Evolutionary conservation across 1,140 invertebrate species (phyloP).

Genomic region (Ladona fulva): DNA sequence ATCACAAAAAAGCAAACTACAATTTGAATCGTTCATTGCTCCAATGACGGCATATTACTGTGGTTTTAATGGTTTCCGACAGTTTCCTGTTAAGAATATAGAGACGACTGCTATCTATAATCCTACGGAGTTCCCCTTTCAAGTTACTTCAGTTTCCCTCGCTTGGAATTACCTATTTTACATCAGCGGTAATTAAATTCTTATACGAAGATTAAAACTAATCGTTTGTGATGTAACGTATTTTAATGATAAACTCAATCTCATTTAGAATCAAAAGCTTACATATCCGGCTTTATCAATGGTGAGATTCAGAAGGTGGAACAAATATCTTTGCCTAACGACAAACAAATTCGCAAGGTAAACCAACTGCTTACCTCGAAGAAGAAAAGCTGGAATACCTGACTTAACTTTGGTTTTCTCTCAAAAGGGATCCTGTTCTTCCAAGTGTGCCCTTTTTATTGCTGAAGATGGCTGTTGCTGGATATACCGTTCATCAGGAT

Average conservation of each 20-base stretch:
- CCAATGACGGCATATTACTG: neutral
- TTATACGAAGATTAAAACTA: neutral
- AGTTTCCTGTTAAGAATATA: neutral
- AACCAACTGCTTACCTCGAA: neutral
- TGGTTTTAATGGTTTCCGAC: neutral
- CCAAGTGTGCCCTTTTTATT: neutral
- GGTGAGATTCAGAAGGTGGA: neutral
- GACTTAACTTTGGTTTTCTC: neutral
- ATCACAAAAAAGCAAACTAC: no score
- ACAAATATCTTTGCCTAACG: neutral
- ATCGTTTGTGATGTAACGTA: neutral
- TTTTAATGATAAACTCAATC: neutral
- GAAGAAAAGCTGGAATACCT: neutral
- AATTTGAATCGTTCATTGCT: no score
- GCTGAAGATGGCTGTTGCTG: neutral
- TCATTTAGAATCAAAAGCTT: neutral
- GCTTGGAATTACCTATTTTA: neutral
- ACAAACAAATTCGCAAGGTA: neutral
- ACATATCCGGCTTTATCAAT: neutral
- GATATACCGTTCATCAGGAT: neutral
- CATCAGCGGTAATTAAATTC: neutral
- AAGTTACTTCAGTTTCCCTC: neutral
- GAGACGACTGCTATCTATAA: neutral
- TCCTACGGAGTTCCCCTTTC: neutral
- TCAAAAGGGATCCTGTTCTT: neutral